Percentiles rank a stretch among this genome's conserved stretches.
Conservation (phyloP, 2,113 vertebrate genomes). For the Elaphurus davidianus region DNA sequence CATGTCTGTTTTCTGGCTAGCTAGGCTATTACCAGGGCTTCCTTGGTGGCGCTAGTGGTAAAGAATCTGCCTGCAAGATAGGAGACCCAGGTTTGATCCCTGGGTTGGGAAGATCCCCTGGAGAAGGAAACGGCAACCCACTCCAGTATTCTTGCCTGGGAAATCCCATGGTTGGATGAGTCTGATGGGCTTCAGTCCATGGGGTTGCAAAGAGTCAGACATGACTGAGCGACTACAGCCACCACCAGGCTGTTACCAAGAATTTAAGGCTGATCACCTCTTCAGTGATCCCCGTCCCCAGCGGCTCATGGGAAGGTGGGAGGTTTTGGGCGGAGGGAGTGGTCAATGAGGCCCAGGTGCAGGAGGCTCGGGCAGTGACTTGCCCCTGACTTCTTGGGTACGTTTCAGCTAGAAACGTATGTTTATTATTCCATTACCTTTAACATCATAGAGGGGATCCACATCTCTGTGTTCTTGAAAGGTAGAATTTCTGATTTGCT, state of each 20-base stretch:
- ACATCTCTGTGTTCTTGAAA: neutral
- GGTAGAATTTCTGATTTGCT: neutral
- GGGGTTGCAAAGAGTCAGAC: neutral
- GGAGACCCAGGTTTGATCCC: neutral
- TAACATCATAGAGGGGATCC: neutral
- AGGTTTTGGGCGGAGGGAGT: neutral
- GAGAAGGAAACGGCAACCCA: neutral
- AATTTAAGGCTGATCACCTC: neutral
- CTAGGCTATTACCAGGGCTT: neutral
- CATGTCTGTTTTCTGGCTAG: neutral
- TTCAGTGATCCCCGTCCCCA: neutral
- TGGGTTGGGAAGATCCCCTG: neutral
- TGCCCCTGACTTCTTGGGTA: too few species aligned
- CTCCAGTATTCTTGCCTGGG: neutral
- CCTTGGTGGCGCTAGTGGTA: neutral
- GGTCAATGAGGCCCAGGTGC: neutral
- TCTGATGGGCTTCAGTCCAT: neutral
- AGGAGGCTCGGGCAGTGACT: accelerated
- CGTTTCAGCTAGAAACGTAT: accelerated
- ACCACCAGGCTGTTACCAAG: neutral
- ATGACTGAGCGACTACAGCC: neutral
- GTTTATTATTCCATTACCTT: neutral
- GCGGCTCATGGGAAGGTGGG: accelerated
- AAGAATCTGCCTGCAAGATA: neutral
- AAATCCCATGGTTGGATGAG: neutral